These are phyloP conservation scores for Saccostrea glomerata DNA, from an alignment of 1,140 invertebrate species.

Conservation along the genomic window DNA sequence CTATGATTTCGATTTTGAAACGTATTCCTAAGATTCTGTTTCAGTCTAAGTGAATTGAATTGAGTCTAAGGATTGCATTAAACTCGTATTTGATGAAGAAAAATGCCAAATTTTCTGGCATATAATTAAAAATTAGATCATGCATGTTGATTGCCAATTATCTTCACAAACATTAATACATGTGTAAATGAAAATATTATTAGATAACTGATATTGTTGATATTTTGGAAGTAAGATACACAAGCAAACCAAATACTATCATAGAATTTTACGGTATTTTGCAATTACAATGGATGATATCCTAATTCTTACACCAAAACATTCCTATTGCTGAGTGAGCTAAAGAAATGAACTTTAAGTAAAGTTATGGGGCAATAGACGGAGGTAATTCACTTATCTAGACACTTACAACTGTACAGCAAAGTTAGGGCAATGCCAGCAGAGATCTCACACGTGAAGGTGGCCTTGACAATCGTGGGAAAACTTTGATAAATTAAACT, in stretches of 20 bases:
- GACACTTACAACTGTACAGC: background rate
- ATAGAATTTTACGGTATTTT: background rate
- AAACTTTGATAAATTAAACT: background rate
- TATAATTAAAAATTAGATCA: no score
- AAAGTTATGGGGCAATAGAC: slow-evolving; percentile 3
- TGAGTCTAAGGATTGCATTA: no score
- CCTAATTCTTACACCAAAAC: background rate
- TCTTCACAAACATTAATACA: no score
- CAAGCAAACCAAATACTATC: background rate
- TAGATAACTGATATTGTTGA: no score
- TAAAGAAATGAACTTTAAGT: background rate
- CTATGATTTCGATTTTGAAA: no score
- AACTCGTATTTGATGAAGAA: no score
- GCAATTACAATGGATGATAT: background rate
- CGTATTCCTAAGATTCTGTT: no score
- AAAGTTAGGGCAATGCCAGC: background rate
- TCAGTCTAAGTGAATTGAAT: no score
- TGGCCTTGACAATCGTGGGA: slow-evolving; percentile 4
- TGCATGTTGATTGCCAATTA: no score
- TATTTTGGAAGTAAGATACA: no score
- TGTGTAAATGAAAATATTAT: no score
- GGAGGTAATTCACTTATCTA: background rate
- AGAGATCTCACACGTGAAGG: background rate
- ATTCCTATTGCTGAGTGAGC: background rate
- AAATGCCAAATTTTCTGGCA: no score